Evolutionary conservation across 2,797 vertebrate species (phyloP).

Genomic region (Capromys pilorides): DNA sequence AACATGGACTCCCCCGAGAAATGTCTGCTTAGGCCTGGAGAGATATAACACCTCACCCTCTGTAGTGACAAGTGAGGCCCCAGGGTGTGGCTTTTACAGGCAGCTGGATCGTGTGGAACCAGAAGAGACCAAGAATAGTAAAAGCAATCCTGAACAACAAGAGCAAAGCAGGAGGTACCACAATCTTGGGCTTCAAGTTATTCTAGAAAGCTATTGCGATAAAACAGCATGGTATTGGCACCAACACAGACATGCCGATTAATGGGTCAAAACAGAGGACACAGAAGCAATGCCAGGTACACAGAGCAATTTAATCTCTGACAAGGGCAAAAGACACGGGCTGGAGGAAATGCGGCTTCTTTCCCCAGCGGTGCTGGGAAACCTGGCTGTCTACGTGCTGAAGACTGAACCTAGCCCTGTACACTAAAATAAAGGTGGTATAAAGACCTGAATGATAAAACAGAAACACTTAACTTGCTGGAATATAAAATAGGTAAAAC

Average conservation of each 20-base stretch:
- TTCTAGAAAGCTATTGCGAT: background rate
- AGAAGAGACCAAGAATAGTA: background rate
- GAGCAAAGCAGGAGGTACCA: background rate
- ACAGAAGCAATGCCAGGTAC: background rate
- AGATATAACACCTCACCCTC: background rate
- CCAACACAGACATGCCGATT: background rate
- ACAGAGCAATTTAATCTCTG: background rate
- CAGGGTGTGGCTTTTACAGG: background rate
- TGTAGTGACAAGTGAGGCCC: background rate
- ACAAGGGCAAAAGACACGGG: background rate
- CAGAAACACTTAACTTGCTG: background rate
- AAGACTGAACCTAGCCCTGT: background rate
- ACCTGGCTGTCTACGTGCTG: background rate
- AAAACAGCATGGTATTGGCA: background rate
- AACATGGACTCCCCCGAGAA: background rate
- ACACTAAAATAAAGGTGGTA: background rate
- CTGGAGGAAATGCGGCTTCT: background rate
- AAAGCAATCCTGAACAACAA: background rate
- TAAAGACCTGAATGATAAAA: background rate
- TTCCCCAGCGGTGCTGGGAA: background rate
- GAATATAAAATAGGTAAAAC: background rate
- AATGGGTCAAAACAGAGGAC: background rate
- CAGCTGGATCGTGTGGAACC: background rate
- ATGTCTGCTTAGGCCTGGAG: background rate
- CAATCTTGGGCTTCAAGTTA: background rate